phyloP scores from a whole-genome alignment of 1,140 invertebrate genomes.

The Ectropis grisescens region DNA sequence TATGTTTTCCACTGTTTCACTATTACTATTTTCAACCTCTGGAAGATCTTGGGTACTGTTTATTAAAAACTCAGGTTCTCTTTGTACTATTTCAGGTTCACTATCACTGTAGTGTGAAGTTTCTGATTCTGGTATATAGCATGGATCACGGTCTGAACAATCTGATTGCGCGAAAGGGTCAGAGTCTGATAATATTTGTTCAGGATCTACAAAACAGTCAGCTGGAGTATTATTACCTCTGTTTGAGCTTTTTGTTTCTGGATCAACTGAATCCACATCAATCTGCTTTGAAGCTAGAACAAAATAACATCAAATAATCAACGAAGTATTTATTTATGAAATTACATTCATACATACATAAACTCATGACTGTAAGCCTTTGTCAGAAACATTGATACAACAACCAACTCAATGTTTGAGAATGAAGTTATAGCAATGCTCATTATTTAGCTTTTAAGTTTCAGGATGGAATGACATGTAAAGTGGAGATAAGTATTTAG shows the following conservation, averaged over 20 bases:
- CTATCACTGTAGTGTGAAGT: not conserved
- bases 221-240: too few relatives aligned
- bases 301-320: too few relatives aligned
- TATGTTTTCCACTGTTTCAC: not conserved
- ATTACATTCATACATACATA: too few relatives aligned
- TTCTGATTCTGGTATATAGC: not conserved
- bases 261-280: too few relatives aligned
- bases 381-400: too few relatives aligned
- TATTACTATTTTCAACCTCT: not conserved
- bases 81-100: not conserved
- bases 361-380: too few relatives aligned
- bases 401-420: too few relatives aligned
- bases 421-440: too few relatives aligned
- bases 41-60: not conserved
- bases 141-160: not conserved
- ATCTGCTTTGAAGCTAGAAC: too few relatives aligned
- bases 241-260: too few relatives aligned
- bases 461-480: not conserved
- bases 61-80: not conserved
- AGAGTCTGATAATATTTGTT: not conserved
- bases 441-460: too few relatives aligned
- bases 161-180: not conserved
- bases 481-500: not conserved
- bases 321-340: too few relatives aligned
- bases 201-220: not conserved